Base-by-base conservation (phyloP, 2,888 invertebrate species). In the Agrilus mali region DNA sequence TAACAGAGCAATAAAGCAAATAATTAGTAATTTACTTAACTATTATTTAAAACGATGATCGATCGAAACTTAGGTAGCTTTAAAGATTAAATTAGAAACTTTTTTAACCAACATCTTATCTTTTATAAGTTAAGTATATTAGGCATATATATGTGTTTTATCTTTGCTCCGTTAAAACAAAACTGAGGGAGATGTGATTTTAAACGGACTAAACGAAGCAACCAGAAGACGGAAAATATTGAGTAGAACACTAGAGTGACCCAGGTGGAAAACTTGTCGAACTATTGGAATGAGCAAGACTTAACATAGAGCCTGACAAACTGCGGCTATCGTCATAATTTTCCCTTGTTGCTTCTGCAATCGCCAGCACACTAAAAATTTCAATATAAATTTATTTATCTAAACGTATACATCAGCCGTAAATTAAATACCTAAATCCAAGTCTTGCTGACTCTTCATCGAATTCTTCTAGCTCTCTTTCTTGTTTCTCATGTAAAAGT, bases 211-310 rank as follows among this genome's bases (percentile, higher is more conserved):
- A 10, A 27, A 27, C 2, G 27, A 27, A 27, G 27, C 10, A 27
- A 27, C 10, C 10, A 27, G 27, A 17, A 17, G 7, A 22, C 20
- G 22, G 15, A 2, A 27, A 16, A 40, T 40, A 16, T 16, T 35
- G 7, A 8, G 15, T 17, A 14, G 35, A 31, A 33, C 40, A 41
- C 42, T 50, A 48, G 38, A 54, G 48, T 36, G 53, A 55, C 38
- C 52, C 69, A 80, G 86, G 84, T 59, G 87, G 87, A 71, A 88
- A 88, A 71, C 86, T 86, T 61, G 87, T 86, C 59, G 90, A 89
- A 70, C 90, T 92, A 77, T 89, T 89, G 77, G 89, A 90, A 75
- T 90, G 89, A 54, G 90, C 90, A 69, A 95, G 79, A 71, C 93
- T 93, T 61, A 88, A 75, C 86, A 93, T 88, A 57, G 93, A 93